These are phyloP conservation scores for Rhinolophus ferrumequinum DNA, from an alignment of 2,113 vertebrate genomes.

Conservation along the genomic window DNA sequence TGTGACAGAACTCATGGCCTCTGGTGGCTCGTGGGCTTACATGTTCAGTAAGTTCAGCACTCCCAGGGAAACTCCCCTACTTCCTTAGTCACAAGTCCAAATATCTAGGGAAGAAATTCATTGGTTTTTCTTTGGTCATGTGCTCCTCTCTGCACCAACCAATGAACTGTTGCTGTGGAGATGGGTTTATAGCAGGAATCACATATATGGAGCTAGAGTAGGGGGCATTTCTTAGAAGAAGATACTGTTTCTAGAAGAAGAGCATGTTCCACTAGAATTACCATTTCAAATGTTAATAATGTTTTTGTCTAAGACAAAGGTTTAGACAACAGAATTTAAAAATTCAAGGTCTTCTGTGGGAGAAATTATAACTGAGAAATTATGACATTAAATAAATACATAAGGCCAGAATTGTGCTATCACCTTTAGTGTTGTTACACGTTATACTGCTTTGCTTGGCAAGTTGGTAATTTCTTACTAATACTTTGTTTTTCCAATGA, in stretches of 20 bases:
- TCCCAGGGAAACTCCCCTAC: neutral
- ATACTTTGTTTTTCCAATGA: neutral
- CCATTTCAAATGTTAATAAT: neutral
- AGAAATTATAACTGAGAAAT: neutral
- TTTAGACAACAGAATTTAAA: conserved; percentile 5
- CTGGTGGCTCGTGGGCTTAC: neutral
- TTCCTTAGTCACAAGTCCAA: neutral
- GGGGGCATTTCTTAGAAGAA: neutral
- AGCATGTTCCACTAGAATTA: neutral
- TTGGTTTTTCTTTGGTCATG: neutral
- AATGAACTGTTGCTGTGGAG: neutral
- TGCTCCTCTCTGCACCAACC: neutral
- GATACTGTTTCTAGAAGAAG: neutral
- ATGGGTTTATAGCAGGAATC: neutral
- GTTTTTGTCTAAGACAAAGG: neutral
- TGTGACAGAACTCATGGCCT: neutral
- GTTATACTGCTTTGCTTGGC: conserved; percentile 16
- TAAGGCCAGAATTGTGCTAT: neutral
- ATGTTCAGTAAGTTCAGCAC: neutral
- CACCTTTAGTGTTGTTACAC: neutral
- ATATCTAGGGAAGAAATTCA: neutral
- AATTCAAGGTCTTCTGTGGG: neutral
- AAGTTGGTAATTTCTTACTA: neutral
- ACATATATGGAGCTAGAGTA: neutral
- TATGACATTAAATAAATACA: neutral